Base-by-base conservation (phyloP, 92 coral and sea anemone species). In the Siderastrea radians region DNA sequence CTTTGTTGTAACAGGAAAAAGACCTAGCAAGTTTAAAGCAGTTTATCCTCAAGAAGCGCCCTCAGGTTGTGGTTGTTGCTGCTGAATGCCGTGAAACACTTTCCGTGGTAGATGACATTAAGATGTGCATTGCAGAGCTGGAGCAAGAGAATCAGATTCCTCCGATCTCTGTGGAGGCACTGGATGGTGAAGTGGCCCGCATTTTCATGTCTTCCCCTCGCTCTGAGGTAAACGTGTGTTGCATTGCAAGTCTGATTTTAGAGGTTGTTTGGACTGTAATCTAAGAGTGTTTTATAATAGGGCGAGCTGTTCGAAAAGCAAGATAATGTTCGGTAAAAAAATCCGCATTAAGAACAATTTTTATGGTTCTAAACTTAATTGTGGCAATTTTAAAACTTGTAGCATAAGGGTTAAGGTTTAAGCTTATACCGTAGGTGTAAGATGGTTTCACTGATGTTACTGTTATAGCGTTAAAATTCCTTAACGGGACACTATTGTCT, bases 61-160 rank as follows among this genome's bases (percentile, higher is more conserved):
- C 99, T 10, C 98, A 97, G 63, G 98, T 97, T 16, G 91, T 97
- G 73, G 96, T 95, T 7, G 98, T 97, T 52, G 98, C 96, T 1
- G 94, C 98, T 2, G 95, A 93, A 52, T 90, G 96, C 50, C 92
- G 98, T 13, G 99, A 95, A 53, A 85, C 98, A 0, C 87, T 81
- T 6, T 81, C 94, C 53, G 92, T 95, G 8, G 90, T 93, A 48
- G 99, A 98, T 65, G 99, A 98, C 87, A 94, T 98, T 55, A 98
- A 98, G 83, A 88, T 95, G 83, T 94, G 95, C 84, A 93, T 98
- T 6, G 84, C 94, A 19, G 99, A 98, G 78, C 90, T 98, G 72
- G 99, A 98, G 68, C 99, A 98, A 63, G 99, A 98, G 77, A 94
- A 95, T 80, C 99, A 98, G 80, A 94, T 98, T 93, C 88, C 98